These are phyloP conservation scores for Cataglyphis hispanica DNA, from an alignment of 1,140 invertebrate species.

Conservation along the genomic window DNA sequence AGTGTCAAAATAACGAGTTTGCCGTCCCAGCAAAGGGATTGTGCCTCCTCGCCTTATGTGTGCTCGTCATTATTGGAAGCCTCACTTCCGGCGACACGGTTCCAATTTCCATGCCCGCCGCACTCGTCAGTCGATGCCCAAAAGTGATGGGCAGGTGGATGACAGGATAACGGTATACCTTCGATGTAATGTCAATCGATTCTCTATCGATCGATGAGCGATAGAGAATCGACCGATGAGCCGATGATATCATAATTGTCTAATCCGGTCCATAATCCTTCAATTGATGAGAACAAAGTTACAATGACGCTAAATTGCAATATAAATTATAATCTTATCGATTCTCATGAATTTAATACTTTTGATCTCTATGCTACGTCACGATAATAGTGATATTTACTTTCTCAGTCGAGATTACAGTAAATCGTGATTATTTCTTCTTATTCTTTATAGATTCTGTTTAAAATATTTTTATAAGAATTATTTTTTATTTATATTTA, in stretches of 20 bases:
- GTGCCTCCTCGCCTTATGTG: conserved; percentile 34
- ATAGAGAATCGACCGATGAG: too few species aligned
- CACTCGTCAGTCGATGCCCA: conserved; percentile 31
- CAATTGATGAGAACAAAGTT: conserved; percentile 7
- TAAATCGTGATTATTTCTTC: too few species aligned
- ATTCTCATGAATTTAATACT: neutral
- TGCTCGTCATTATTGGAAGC: conserved; percentile 55
- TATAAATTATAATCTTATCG: neutral
- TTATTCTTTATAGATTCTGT: neutral
- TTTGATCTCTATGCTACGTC: neutral
- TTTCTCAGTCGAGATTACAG: neutral
- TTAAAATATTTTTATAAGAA: neutral
- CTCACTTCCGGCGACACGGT: conserved; percentile 69
- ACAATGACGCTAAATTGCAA: neutral
- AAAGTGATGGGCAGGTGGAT: conserved; percentile 46
- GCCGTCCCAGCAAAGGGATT: neutral
- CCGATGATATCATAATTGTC: conserved; percentile 28
- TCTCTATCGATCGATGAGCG: conserved; percentile 23
- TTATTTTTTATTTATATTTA: neutral
- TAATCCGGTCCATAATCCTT: neutral
- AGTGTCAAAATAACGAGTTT: conserved; percentile 40
- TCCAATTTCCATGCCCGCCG: conserved; percentile 67
- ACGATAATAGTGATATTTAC: neutral
- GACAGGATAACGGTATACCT: conserved; percentile 56
- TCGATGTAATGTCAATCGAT: conserved; percentile 35